Base-by-base conservation (phyloP, 2,113 vertebrate genomes). In the Gymnorhina tibicen region DNA sequence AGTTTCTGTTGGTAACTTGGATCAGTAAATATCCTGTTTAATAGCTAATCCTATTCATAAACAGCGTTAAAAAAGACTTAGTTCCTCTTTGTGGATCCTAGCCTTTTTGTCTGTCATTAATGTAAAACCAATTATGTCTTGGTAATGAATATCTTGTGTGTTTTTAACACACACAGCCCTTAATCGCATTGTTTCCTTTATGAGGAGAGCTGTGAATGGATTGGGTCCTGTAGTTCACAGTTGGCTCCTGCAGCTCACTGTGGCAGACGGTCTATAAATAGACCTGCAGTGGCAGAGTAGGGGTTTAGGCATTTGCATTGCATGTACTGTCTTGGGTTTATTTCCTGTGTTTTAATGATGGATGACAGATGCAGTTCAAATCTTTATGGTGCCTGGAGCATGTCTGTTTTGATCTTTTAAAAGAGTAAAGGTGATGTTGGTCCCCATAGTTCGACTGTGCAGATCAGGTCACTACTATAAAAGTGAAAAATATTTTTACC, bases 181-280 rank as follows among this genome's bases (percentile, higher is more conserved):
- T 93, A 92, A 96, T 96, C 91, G 87, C 76, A 22, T 74, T 3
- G 8, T 77, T 93, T 92, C 88, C 83, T 94, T 89, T 89, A 22
- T 39, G 88, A 92, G 77, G 56, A 87, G 67, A 91, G 37, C 89
- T 78, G 52, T 91, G 96, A 93, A 95, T 89, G 70, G 80, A 64
- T 76, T 18, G 60, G 69, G 55, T 67, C 69, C 93, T 0, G 0
- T 74, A 56, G 85, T 47, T 96, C 90, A 37, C 79, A 75, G 68
- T 47, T 94, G 91, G 66, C 70, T 94, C 70, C 66, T 85, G 79
- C 30, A 75, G 88, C 52, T 85, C 68, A 10, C 78, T 37, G 69
- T 94, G 85, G 56, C 72, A 93, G 91, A 53, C 7, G 0, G 46
- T 59, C 86, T 92, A 95, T 96, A 94, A 96, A 95, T 96, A 96